Conservation (phyloP, 2,888 invertebrate genomes). For the Peribatodes rhomboidaria region DNA sequence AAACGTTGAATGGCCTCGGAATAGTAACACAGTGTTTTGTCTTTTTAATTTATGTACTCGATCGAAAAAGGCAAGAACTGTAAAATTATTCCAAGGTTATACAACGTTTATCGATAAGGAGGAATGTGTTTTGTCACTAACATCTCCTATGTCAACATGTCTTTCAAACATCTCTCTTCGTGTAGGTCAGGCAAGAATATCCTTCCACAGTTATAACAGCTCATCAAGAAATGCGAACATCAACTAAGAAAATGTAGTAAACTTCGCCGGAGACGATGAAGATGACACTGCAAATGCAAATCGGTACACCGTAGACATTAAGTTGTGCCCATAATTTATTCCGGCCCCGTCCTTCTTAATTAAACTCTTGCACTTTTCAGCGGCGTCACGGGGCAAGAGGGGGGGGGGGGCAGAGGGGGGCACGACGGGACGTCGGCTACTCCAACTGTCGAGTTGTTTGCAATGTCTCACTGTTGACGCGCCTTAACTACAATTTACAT, state of each 20-base stretch:
- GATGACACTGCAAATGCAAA: slow-evolving; percentile 58
- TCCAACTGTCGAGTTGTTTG: slow-evolving; percentile 11
- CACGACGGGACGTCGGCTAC: not conserved
- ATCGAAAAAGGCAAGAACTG: too few relatives aligned
- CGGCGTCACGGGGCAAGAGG: slow-evolving; percentile 3
- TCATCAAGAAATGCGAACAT: not conserved
- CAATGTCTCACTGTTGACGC: slow-evolving; percentile 28
- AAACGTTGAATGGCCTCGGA: too few relatives aligned
- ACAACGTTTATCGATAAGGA: too few relatives aligned
- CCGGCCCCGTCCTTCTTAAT: slow-evolving; percentile 61
- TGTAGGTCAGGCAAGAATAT: too few relatives aligned
- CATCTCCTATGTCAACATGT: too few relatives aligned
- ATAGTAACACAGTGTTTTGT: too few relatives aligned
- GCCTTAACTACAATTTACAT: slow-evolving; percentile 42
- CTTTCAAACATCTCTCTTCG: too few relatives aligned
- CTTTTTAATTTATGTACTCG: too few relatives aligned
- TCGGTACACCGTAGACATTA: slow-evolving; percentile 56
- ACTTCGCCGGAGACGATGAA: not conserved
- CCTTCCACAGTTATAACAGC: too few relatives aligned
- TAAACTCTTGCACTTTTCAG: slow-evolving; percentile 65
- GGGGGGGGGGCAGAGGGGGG: not conserved
- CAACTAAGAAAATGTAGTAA: slow-evolving; percentile 4
- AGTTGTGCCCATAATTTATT: slow-evolving; percentile 62
- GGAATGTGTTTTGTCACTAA: too few relatives aligned
- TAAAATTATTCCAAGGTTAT: too few relatives aligned